These are phyloP conservation scores for Helicolenus hilgendorfi DNA, from an alignment of 2,797 vertebrate species.

Conservation along the genomic window DNA sequence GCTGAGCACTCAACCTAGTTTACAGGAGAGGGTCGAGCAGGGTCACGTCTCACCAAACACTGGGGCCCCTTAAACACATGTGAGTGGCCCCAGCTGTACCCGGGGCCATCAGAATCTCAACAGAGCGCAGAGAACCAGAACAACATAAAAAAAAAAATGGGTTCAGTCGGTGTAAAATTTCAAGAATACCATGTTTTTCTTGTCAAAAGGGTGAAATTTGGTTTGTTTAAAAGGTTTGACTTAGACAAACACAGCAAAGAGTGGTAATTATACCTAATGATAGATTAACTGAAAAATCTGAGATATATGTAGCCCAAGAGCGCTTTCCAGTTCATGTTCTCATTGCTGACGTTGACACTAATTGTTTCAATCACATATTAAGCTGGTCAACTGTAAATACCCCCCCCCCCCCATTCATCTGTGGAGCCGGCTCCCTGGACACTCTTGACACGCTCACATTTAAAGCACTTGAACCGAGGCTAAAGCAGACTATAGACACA, in stretches of 20 bases:
- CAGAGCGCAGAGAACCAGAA: conserved; percentile 71
- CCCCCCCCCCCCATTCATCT: conserved; percentile 27
- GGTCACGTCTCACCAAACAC: conserved; percentile 87
- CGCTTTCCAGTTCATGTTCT: conserved; percentile 33
- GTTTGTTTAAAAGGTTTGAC: conserved; percentile 48
- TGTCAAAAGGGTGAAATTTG: conserved; percentile 40
- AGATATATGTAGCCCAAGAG: conserved; percentile 26
- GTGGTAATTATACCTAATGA: conserved; percentile 58
- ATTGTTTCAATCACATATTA: conserved; percentile 80
- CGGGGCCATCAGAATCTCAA: conserved; percentile 63
- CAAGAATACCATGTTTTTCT: conserved; percentile 50
- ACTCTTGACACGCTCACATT: conserved; percentile 46
- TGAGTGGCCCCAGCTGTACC: conserved; percentile 83
- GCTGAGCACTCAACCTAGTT: conserved; percentile 83
- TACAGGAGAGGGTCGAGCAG: conserved; percentile 84
- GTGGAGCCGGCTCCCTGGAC: conserved; percentile 45
- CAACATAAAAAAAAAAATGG: conserved; percentile 36
- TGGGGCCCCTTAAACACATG: conserved; percentile 84
- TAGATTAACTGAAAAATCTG: conserved; percentile 43
- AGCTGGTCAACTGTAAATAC: conserved; percentile 80
- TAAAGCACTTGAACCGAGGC: conserved; percentile 63
- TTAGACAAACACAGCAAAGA: conserved; percentile 49
- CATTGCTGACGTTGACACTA: conserved; percentile 70
- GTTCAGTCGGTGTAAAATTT: conserved; percentile 36
- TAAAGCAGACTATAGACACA: conserved; percentile 66